These are phyloP conservation scores for Gopherus evgoodei DNA, from an alignment of 2,113 vertebrate genomes.

Conservation along the genomic window DNA sequence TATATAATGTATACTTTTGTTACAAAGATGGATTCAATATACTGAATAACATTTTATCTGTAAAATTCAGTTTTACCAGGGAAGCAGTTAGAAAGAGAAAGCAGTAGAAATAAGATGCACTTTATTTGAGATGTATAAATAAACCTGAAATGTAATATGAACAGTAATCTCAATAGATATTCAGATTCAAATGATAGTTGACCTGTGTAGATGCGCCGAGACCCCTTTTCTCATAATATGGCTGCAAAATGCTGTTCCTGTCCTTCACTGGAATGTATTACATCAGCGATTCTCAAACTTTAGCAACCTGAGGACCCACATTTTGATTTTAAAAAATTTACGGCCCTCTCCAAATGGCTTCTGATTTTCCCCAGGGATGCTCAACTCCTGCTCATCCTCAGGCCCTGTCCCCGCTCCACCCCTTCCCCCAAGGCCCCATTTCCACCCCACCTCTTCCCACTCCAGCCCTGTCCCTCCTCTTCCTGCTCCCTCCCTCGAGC, in stretches of 20 bases:
- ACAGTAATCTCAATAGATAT: background rate
- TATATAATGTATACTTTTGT: slow-evolving; percentile 5
- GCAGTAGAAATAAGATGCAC: slow-evolving; percentile 36
- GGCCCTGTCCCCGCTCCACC: no score
- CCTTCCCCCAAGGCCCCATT: no score
- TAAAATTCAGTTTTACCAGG: slow-evolving; percentile 39
- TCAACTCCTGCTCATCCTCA: no score
- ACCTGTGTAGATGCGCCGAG: background rate
- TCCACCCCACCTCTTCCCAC: no score
- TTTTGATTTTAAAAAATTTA: no score
- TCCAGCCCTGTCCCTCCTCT: no score
- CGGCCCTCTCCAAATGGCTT: no score
- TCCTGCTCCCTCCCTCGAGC: no score
- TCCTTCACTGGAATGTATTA: background rate
- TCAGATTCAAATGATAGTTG: slow-evolving; percentile 5
- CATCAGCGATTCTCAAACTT: accelerated
- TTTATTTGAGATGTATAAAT: slow-evolving; percentile 41
- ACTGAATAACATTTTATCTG: background rate
- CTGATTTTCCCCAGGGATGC: no score
- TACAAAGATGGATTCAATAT: slow-evolving; percentile 62
- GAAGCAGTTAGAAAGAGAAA: slow-evolving; percentile 45
- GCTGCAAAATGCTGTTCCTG: background rate
- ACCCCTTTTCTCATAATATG: slow-evolving; percentile 6
- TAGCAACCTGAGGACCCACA: no score
- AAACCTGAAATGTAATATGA: slow-evolving; percentile 16